Conservation (phyloP, 2,888 invertebrate genomes). For the Hypsopygia costalis region DNA sequence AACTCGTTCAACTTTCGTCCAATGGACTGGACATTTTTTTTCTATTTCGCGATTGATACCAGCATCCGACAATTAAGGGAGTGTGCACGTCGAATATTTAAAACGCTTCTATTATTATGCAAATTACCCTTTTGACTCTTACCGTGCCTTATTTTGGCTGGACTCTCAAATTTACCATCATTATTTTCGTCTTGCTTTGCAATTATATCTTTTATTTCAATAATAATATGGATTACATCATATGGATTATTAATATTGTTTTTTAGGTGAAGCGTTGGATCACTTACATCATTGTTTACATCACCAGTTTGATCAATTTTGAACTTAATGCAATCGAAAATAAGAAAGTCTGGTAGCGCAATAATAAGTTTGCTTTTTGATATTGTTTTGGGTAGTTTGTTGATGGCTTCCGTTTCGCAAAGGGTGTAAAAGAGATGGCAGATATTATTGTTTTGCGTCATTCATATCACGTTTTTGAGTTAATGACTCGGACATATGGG, state of each 20-base stretch:
- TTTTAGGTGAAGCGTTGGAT: background rate
- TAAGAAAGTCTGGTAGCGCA: conserved; percentile 2
- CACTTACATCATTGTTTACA: background rate
- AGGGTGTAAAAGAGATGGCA: conserved; percentile 39
- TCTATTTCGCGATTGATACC: conserved; percentile 74
- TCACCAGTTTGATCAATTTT: conserved; percentile 9
- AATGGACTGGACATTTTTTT: conserved; percentile 73
- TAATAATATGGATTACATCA: background rate
- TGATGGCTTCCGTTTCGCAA: conserved; percentile 43
- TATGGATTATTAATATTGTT: background rate
- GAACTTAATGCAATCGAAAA: conserved; percentile 7
- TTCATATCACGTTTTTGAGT: conserved; percentile 45
- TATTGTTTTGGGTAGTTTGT: conserved; percentile 30
- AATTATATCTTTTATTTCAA: conserved; percentile 11
- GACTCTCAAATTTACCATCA: conserved; percentile 21
- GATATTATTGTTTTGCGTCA: conserved; percentile 44
- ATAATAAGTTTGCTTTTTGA: conserved; percentile 14
- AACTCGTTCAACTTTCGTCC: conserved; percentile 47
- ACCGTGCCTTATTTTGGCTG: conserved; percentile 30
- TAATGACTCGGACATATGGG: conserved; percentile 56
- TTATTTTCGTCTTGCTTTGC: conserved; percentile 1
- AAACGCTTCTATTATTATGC: conserved; percentile 73
- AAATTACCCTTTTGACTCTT: conserved; percentile 72
- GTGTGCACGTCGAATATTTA: conserved; percentile 61
- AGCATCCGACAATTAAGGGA: conserved; percentile 68